Evolutionary conservation across 2,797 vertebrate genomes (phyloP).

Genomic region (Philypnodon macrostomus): DNA sequence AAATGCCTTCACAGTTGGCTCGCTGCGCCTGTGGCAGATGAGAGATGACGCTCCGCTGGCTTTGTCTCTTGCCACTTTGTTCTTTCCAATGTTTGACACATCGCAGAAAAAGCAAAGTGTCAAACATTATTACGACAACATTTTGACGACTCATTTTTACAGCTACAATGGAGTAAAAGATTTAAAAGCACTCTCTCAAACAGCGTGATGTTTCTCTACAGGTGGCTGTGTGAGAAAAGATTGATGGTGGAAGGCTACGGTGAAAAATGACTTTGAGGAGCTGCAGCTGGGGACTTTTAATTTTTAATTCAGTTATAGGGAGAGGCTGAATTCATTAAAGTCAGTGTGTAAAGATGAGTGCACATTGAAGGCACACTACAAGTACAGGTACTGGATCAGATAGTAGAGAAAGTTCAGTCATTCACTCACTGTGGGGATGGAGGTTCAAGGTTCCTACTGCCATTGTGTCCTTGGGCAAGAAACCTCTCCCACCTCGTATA

Average conservation of each 20-base stretch:
- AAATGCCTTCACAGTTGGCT: constrained; percentile 48
- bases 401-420: too few relatives aligned
- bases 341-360: neutral
- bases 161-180: constrained; percentile 1
- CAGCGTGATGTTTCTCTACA: constrained; percentile 6
- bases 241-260: neutral
- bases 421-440: too few relatives aligned
- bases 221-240: neutral
- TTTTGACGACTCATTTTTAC: constrained; percentile 10
- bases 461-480: too few relatives aligned
- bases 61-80: constrained; percentile 21
- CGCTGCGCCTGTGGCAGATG: too few relatives aligned
- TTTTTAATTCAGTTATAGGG: constrained; percentile 1
- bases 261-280: constrained; percentile 14
- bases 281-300: neutral
- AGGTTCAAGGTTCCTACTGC: too few relatives aligned
- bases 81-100: constrained; percentile 38
- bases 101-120: constrained; percentile 13
- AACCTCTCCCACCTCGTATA: too few relatives aligned
- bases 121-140: constrained; percentile 21
- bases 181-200: constrained; percentile 21
- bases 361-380: too few relatives aligned
- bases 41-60: constrained; percentile 33
- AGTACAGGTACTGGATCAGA: too few relatives aligned
- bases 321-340: neutral